Evolutionary conservation across 2,888 invertebrate species (phyloP).

Genomic region (Lycaena phlaeas): DNA sequence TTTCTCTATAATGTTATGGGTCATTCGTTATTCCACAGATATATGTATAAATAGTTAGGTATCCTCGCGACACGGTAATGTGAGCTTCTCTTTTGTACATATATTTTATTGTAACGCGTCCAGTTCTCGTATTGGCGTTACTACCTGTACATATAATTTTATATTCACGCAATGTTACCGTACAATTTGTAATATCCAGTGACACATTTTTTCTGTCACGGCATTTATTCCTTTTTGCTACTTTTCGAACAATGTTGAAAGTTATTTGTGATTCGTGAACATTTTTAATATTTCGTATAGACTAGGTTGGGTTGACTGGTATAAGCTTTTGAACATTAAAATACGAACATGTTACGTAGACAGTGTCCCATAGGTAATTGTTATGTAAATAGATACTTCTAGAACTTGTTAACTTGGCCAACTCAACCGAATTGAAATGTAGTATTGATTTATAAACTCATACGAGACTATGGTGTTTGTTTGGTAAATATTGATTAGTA

Average conservation of each 20-base stretch:
- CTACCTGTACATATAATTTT: slow-evolving; percentile 60
- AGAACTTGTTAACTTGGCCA: slow-evolving; percentile 1
- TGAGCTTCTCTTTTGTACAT: slow-evolving; percentile 8
- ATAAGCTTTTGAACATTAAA: slow-evolving; percentile 4
- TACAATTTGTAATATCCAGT: slow-evolving; percentile 21
- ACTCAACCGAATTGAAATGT: slow-evolving; percentile 1
- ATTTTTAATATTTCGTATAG: neutral
- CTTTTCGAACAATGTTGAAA: neutral
- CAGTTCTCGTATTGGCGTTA: slow-evolving; percentile 12
- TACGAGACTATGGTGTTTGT: too few species aligned
- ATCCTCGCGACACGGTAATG: slow-evolving; percentile 6
- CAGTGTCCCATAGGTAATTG: slow-evolving; percentile 4
- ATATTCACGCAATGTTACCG: slow-evolving; percentile 47
- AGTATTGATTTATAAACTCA: neutral
- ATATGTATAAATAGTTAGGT: slow-evolving; percentile 7
- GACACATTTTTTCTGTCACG: slow-evolving; percentile 15
- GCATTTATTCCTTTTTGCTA: slow-evolving; percentile 12
- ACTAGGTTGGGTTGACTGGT: slow-evolving; percentile 4
- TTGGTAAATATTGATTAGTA: too few species aligned
- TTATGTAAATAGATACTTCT: slow-evolving; percentile 4
- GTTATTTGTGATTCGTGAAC: neutral
- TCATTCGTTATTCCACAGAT: neutral
- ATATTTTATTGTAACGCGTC: slow-evolving; percentile 1
- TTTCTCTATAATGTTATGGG: too few species aligned
- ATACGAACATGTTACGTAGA: slow-evolving; percentile 4